Evolutionary conservation across 2,113 vertebrate species (phyloP).

Genomic region (Oryzias curvinotus): DNA sequence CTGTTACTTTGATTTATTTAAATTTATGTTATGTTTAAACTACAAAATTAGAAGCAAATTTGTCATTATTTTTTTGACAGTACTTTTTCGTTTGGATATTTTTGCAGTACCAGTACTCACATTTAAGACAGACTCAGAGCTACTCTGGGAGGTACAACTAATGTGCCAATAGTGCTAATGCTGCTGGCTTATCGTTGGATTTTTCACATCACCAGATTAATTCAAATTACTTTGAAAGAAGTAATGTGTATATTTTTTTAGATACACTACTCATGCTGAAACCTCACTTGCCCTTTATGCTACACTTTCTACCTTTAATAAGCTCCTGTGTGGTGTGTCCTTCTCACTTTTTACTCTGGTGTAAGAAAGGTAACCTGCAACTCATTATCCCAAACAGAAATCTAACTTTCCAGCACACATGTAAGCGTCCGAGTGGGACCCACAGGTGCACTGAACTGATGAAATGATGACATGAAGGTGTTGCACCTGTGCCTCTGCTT

Average conservation of each 20-base stretch:
- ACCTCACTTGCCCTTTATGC: constrained; percentile 23
- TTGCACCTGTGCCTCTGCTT: constrained; percentile 15
- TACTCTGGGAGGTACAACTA: too few species aligned
- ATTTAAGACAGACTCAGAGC: too few species aligned
- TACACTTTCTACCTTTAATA: constrained; percentile 25
- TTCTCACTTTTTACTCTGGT: background rate
- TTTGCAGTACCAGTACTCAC: too few species aligned
- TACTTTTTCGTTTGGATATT: too few species aligned
- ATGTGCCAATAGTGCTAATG: too few species aligned
- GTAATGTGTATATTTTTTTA: too few species aligned
- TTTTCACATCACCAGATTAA: too few species aligned
- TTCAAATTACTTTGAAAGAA: too few species aligned
- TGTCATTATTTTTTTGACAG: too few species aligned
- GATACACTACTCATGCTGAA: constrained; percentile 26
- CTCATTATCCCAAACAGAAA: constrained; percentile 51
- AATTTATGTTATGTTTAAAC: background rate
- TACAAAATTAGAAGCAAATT: too few species aligned
- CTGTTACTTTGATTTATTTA: background rate
- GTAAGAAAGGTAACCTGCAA: constrained; percentile 19
- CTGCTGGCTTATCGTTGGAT: too few species aligned
- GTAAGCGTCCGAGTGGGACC: constrained; percentile 1
- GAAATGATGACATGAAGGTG: constrained; percentile 32
- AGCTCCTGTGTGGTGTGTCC: background rate
- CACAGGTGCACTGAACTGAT: constrained; percentile 27
- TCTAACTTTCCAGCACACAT: constrained; percentile 47